phyloP scores from a whole-genome alignment of 2,113 vertebrate genomes.

The Pseudois nayaur region DNA sequence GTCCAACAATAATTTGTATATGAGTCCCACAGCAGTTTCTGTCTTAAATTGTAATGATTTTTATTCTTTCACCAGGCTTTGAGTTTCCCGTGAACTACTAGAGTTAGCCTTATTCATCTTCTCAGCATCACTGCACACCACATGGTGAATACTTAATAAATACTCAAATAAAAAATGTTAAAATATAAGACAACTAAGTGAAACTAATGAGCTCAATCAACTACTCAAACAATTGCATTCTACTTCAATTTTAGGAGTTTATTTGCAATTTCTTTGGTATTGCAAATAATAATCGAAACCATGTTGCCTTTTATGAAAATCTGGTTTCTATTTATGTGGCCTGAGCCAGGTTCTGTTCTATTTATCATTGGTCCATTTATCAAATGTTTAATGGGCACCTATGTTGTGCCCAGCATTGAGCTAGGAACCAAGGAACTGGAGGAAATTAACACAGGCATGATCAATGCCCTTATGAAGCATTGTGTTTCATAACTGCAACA shows the following conservation, averaged over 20 bases:
- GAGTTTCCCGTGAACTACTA: background rate
- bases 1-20: background rate
- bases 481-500: background rate
- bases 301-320: slow-evolving; percentile 6
- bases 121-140: background rate
- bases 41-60: background rate
- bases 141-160: background rate
- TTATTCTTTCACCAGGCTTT: background rate
- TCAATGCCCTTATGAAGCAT: background rate
- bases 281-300: slow-evolving; percentile 8
- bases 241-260: background rate
- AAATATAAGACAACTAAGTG: background rate
- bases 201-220: background rate
- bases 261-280: background rate
- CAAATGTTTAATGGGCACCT: background rate
- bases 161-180: background rate
- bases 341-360: background rate
- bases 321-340: background rate
- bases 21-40: background rate
- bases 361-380: background rate
- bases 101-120: background rate
- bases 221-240: background rate
- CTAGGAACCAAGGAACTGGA: background rate
- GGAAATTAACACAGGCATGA: background rate
- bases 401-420: background rate